These are phyloP conservation scores for Nebria brevicollis DNA, from an alignment of 2,888 invertebrate species.

Conservation along the genomic window DNA sequence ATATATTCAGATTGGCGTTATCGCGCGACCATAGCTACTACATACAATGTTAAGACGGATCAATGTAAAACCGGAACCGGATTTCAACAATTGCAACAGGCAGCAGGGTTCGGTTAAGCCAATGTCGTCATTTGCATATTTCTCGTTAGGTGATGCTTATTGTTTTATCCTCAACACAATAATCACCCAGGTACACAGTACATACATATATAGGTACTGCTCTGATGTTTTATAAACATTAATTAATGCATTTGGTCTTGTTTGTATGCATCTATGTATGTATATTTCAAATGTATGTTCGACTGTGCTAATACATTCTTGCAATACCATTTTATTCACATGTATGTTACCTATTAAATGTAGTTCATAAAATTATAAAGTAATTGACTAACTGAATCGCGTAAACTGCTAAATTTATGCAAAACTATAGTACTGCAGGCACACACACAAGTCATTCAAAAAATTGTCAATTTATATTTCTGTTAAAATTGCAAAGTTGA, in stretches of 20 bases:
- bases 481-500: no score
- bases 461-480: no score
- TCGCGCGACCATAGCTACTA: slow-evolving; percentile 2
- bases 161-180: neutral
- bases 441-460: no score
- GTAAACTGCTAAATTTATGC: no score
- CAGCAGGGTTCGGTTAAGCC: slow-evolving; percentile 4
- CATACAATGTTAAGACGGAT: slow-evolving; percentile 33
- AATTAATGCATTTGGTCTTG: neutral
- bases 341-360: no score
- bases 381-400: no score
- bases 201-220: neutral
- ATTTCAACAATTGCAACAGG: slow-evolving; percentile 12
- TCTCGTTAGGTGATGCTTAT: slow-evolving; percentile 8
- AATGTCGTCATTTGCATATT: slow-evolving; percentile 8
- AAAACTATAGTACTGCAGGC: no score
- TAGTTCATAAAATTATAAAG: no score
- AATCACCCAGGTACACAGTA: neutral
- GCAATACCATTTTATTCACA: no score
- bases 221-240: no score
- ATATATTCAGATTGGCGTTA: slow-evolving; percentile 40
- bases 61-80: slow-evolving; percentile 19
- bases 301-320: no score
- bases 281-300: neutral
- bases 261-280: neutral